phyloP scores from a whole-genome alignment of 2,113 vertebrate species.

The Phylloscopus trochiloides region DNA sequence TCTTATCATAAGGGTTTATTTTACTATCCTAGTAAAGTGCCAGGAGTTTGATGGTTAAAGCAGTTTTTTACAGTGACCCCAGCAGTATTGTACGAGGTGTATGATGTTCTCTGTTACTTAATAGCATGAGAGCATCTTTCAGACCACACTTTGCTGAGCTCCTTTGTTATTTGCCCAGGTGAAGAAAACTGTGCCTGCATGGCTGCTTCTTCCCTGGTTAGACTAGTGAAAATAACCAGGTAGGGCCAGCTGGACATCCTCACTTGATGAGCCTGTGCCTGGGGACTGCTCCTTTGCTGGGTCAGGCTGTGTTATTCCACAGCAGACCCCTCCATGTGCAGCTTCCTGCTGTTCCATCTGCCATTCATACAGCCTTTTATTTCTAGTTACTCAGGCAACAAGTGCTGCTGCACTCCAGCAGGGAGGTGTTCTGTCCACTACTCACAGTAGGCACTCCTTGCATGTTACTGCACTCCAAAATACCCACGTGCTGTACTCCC shows the following conservation, averaged over 20 bases:
- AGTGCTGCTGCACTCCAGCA: not conserved
- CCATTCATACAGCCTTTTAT: not conserved
- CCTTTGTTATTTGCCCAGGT: not conserved
- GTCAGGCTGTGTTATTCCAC: not conserved
- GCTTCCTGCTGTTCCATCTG: not conserved
- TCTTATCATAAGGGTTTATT: not conserved
- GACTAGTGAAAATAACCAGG: not conserved
- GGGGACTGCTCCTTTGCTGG: rapidly evolving
- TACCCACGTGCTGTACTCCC: rapidly evolving
- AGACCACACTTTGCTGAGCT: not conserved
- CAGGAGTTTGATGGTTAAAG: not conserved
- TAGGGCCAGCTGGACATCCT: too few relatives aligned
- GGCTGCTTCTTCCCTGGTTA: not conserved
- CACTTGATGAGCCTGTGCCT: not conserved
- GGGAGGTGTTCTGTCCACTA: not conserved
- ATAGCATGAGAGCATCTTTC: not conserved
- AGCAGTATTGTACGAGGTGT: not conserved
- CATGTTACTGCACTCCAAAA: not conserved
- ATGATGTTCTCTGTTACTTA: not conserved
- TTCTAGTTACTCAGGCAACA: not conserved
- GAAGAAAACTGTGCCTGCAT: not conserved
- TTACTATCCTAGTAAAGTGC: not conserved
- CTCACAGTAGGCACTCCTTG: too few relatives aligned
- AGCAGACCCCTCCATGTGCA: not conserved
- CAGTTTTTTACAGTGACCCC: not conserved